Evolutionary conservation across 2,113 vertebrate genomes (phyloP).

Genomic region (Scortum barcoo): DNA sequence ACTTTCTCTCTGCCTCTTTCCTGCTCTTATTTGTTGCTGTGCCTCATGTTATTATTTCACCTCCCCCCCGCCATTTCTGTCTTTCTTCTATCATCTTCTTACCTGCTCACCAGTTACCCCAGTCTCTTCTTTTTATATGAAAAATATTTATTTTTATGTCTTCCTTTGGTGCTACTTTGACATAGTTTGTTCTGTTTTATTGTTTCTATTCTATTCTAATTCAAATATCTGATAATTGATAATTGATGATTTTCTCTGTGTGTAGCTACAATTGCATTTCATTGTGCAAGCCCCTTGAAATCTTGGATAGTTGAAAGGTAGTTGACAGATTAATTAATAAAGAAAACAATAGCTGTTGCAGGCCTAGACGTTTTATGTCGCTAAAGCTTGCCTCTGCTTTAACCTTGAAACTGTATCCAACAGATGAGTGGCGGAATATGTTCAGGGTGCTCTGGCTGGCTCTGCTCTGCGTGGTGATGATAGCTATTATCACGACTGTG

Average conservation of each 20-base stretch:
- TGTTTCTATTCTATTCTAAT: no score
- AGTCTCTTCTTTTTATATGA: not conserved
- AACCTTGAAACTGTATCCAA: not conserved
- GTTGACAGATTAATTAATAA: not conserved
- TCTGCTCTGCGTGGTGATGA: slow-evolving; percentile 67
- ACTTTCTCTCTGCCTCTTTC: not conserved
- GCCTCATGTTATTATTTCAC: not conserved
- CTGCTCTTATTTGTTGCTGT: not conserved
- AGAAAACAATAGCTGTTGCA: not conserved
- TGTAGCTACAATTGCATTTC: no score
- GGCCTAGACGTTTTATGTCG: not conserved
- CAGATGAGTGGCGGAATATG: slow-evolving; percentile 67
- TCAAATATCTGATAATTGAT: no score
- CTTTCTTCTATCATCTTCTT: not conserved
- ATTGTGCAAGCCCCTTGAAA: no score
- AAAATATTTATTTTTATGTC: no score
- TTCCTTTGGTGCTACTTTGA: no score
- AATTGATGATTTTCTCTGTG: no score
- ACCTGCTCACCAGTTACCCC: not conserved
- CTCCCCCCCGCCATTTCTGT: no score
- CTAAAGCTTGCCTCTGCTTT: not conserved
- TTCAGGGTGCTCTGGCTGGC: slow-evolving; percentile 67
- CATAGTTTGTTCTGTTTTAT: no score
- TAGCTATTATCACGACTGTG: slow-evolving; percentile 48
- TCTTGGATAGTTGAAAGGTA: no score